These are phyloP conservation scores for Chaetogeoica ovagalla DNA, from an alignment of 2,888 invertebrate species.

Conservation along the genomic window DNA sequence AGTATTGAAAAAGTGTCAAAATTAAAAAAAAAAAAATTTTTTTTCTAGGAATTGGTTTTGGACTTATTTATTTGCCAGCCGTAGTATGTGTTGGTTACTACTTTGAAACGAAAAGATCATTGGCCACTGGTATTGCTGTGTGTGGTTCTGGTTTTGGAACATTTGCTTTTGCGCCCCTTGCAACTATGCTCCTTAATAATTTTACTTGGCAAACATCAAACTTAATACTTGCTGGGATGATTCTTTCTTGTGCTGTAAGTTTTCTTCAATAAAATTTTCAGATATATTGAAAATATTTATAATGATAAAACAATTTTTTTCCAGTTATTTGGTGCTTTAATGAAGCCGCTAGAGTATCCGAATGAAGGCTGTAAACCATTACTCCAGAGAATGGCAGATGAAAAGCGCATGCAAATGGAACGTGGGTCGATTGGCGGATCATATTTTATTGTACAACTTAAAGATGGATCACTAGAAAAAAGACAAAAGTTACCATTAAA, in stretches of 20 bases:
- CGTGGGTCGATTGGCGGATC: slow-evolving; percentile 85
- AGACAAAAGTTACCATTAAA: slow-evolving; percentile 87
- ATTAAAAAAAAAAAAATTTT: slow-evolving; percentile 28
- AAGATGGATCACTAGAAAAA: slow-evolving; percentile 88
- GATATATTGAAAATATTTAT: neutral
- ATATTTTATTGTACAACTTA: slow-evolving; percentile 83
- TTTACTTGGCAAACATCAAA: slow-evolving; percentile 90
- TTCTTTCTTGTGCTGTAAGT: slow-evolving; percentile 83
- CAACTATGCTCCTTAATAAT: slow-evolving; percentile 74
- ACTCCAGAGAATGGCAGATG: slow-evolving; percentile 89
- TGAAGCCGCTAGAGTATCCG: slow-evolving; percentile 78
- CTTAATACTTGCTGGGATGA: slow-evolving; percentile 87
- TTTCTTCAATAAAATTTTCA: neutral
- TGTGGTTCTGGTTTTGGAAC: slow-evolving; percentile 96
- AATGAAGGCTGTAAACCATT: slow-evolving; percentile 77
- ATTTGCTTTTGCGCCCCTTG: slow-evolving; percentile 91
- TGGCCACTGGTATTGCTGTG: slow-evolving; percentile 93
- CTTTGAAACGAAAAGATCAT: slow-evolving; percentile 91
- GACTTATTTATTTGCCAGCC: slow-evolving; percentile 92
- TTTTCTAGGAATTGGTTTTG: slow-evolving; percentile 81
- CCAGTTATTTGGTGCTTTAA: slow-evolving; percentile 75
- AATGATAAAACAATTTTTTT: slow-evolving; percentile 12
- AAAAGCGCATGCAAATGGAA: slow-evolving; percentile 87
- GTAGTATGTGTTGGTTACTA: slow-evolving; percentile 97
- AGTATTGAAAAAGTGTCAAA: neutral